Evolutionary conservation across 2,113 vertebrate species (phyloP), one percentile per base, ranked within the genome.

Genomic region (Microtus pennsylvanicus): DNA sequence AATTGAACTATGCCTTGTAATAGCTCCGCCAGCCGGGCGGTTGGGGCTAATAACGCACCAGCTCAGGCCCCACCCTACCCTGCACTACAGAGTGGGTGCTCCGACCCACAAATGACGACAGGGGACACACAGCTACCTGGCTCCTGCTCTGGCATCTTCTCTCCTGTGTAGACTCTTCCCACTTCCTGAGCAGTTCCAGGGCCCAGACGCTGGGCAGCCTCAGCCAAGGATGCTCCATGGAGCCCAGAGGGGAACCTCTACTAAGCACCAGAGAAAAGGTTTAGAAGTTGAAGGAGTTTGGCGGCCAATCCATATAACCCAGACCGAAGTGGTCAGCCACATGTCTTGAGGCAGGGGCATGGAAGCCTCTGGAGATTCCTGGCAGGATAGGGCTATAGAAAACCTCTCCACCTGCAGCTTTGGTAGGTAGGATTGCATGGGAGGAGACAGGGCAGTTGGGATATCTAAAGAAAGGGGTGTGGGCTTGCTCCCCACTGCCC

Each of bases 251-350:
- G 87, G 96, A 89, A 74, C 50, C 85, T 88, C 93, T 65, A 38
- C 91, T 82, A 90, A 89, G 91, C 91, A 77, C 94, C 75, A 91
- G 80, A 97, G 93, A 97, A 97, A 98, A 97, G 95, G 95, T 96
- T 93, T 42, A 38, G 19, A 45, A 91, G 95, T 97, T 95, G 76
- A 92, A 96, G 94, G 94, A 97, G 96, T 98, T 97, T 95, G 47
- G 89, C 47, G 45, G 89, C 55, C 95, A 97, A 97, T 98, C 97
- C 95, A 92, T 96, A 93, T 89, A 96, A 95, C 81, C 87, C 92
- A 96, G 96, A 93, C 96, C 98, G 94, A 96, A 93, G 96, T 72
- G 97, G 97, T 98, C 93, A 96, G 97, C 98, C 93, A 93, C 92
- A 77, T 98, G 95, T 96, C 96, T 97, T 55, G 81, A 97, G 96